Evolutionary conservation across 30 jellyfish, hydroid and myxozoan species (phyloP).

Genomic region (Hydractinia echinata): DNA sequence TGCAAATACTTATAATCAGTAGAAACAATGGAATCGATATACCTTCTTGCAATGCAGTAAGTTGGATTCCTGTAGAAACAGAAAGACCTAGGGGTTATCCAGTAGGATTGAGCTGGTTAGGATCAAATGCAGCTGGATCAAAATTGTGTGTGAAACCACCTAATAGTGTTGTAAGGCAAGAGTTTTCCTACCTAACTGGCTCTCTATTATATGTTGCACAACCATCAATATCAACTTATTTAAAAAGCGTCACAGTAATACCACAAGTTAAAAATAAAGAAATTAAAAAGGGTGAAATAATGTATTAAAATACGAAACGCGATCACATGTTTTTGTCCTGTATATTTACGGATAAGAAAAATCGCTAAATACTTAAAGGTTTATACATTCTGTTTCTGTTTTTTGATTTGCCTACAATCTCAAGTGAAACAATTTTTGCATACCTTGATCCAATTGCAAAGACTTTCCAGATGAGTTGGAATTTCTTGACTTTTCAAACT

Average conservation of each 20-base stretch:
- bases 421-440: conserved; percentile 39
- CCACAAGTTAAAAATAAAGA: no score
- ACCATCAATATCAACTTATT: neutral
- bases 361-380: no score
- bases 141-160: neutral
- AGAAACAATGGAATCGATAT: neutral
- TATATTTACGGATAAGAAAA: no score
- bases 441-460: conserved; percentile 49
- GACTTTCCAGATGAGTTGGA: conserved; percentile 25
- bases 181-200: neutral
- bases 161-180: neutral
- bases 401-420: conserved; percentile 51
- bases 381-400: neutral
- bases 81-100: conserved; percentile 48
- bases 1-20: neutral
- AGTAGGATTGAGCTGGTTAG: conserved; percentile 32
- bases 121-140: neutral
- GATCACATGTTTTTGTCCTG: no score
- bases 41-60: neutral
- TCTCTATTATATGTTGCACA: neutral
- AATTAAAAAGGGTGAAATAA: no score
- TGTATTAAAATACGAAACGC: no score
- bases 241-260: no score
- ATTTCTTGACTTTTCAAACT: conserved; percentile 3
- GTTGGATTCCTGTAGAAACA: conserved; percentile 39